Percentiles rank a stretch among this genome's conserved stretches.
Conservation (phyloP, 2,797 vertebrate species). For the Loris lydekkerianus region DNA sequence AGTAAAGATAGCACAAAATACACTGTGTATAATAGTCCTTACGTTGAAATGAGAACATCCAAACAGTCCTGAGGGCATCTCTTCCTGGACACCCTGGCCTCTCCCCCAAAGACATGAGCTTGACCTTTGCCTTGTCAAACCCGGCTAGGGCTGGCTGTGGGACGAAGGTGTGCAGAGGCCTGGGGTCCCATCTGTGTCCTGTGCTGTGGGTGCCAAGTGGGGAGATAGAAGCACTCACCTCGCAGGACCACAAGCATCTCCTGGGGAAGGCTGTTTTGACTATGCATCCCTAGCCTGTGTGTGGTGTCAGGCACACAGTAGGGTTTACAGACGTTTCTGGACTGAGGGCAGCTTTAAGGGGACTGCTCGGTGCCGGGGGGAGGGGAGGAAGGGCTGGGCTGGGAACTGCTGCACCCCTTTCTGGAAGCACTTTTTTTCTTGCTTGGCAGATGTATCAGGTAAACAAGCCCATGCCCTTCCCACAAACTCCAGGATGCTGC, state of each 20-base stretch:
- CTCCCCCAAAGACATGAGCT: not conserved
- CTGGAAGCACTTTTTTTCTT: not conserved
- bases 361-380: not conserved
- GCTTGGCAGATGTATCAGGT: not conserved
- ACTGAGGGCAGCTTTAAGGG: not conserved
- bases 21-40: not conserved
- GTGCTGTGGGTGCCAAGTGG: not conserved
- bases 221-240: not conserved
- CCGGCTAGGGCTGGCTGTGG: not conserved
- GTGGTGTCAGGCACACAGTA: rapidly evolving
- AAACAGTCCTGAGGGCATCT: not conserved
- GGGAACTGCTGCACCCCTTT: not conserved
- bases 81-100: not conserved
- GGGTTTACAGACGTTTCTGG: not conserved
- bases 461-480: not conserved
- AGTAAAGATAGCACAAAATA: not conserved
- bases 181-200: not conserved
- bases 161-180: not conserved
- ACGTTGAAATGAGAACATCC: not conserved
- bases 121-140: not conserved
- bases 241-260: not conserved
- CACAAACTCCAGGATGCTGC: not conserved
- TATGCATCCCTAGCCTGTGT: not conserved
- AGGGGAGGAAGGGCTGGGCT: not conserved
- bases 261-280: not conserved